phyloP scores from a whole-genome alignment of 2,888 invertebrate species.

The Himalopsyche japonica region DNA sequence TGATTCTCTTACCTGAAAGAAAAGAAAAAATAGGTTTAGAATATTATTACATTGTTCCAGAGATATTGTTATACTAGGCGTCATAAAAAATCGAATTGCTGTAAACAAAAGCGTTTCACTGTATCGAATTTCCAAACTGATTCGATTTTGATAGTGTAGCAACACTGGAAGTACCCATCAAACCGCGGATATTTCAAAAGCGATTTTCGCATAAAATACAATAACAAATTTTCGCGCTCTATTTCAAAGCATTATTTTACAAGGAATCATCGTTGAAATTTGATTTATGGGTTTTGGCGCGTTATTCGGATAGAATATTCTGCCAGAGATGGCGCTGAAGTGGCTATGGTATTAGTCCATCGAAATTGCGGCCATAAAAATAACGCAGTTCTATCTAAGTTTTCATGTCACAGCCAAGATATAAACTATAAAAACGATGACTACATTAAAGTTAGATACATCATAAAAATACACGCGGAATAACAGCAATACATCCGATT shows the following conservation, averaged over 20 bases:
- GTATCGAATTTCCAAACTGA: not conserved
- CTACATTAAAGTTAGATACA: too few relatives aligned
- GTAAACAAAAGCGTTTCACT: not conserved
- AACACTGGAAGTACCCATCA: not conserved
- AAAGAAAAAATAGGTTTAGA: not conserved
- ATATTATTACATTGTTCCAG: not conserved
- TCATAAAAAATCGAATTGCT: not conserved
- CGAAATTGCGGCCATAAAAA: too few relatives aligned
- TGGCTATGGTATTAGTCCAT: not conserved
- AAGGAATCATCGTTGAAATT: not conserved
- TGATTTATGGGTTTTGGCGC: not conserved
- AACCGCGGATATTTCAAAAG: not conserved
- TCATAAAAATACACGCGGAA: too few relatives aligned
- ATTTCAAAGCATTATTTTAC: not conserved
- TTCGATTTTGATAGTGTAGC: not conserved
- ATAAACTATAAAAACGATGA: too few relatives aligned
- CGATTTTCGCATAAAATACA: not conserved
- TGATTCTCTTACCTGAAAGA: not conserved
- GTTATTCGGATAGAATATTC: not conserved
- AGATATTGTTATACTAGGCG: not conserved
- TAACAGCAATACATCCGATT: too few relatives aligned
- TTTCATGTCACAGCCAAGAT: too few relatives aligned
- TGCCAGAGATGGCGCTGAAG: not conserved
- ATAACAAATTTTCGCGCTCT: not conserved
- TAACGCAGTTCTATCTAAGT: too few relatives aligned